These are phyloP conservation scores for Drosophila planitibia DNA, from an alignment of 2,888 invertebrate genomes.

Conservation along the genomic window DNA sequence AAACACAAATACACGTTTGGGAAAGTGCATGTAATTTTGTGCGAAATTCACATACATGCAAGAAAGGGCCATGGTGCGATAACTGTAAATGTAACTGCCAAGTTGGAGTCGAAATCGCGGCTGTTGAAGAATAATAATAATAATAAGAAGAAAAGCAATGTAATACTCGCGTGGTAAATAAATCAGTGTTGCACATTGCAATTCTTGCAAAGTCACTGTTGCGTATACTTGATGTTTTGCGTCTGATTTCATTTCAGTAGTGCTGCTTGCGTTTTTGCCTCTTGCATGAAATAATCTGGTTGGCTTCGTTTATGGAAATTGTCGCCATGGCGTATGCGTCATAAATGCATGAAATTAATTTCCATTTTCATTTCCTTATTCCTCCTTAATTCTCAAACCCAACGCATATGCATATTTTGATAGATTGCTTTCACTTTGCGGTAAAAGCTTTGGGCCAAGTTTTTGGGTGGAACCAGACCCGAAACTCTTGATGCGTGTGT, in stretches of 20 bases:
- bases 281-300: constrained; percentile 46
- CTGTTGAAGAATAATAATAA: constrained; percentile 18
- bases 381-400: not conserved
- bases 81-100: constrained; percentile 24
- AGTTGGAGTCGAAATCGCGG: constrained; percentile 24
- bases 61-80: constrained; percentile 16
- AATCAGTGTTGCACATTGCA: constrained; percentile 53
- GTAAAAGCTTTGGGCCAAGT: constrained; percentile 62
- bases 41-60: constrained; percentile 55
- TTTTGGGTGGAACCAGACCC: constrained; percentile 4
- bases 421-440: constrained; percentile 79
- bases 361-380: constrained; percentile 35
- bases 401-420: constrained; percentile 59
- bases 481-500: constrained; percentile 5
- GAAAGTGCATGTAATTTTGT: constrained; percentile 74
- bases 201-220: constrained; percentile 40
- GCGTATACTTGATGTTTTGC: constrained; percentile 56
- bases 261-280: constrained; percentile 3
- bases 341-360: constrained; percentile 79
- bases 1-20: constrained; percentile 24
- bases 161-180: constrained; percentile 63
- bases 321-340: constrained; percentile 61
- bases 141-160: constrained; percentile 21
- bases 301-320: constrained; percentile 62
- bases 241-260: constrained; percentile 22